Base-by-base conservation (phyloP, 92 coral and sea anemone species). In the Micromussa lordhowensis region DNA sequence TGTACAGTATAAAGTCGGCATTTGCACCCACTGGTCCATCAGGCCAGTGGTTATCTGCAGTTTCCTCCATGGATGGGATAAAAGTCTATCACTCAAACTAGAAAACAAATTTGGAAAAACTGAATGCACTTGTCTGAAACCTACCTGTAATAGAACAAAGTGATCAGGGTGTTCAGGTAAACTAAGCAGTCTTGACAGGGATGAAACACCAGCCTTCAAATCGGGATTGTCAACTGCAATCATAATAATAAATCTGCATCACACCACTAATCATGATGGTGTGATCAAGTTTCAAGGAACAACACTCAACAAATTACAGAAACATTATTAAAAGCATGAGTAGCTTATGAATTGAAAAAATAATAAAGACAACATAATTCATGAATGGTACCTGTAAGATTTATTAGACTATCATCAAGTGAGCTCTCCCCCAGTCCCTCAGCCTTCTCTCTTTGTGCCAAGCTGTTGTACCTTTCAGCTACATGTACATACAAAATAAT, bases 131-230 rank as follows among this genome's bases (percentile, higher is more conserved):
- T 12, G 1, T 76, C 1, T 21, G 32, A 76, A 24, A 24, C 12
- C 6, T 85, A 97, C 99, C 95, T 97, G 98, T 77, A 97, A 83
- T 19, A 95, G 78, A 44, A 97, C 96, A 90, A 92, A 94, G 35
- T 93, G 96, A 87, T 97, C 99, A 24, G 90, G 93, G 48, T 97
- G 99, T 58, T 96, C 93, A 12, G 99, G 99, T 72, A 97, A 78
- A 51, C 89, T 93, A 4, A 97, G 94, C 72, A 96, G 61, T 73
- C 93, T 94, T 48, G 99, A 94, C 69, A 97, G 74, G 24, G 99
- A 97, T 75, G 85, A 53, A 19, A 97, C 94, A 13, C 99, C 98
- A 77, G 98, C 99, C 83, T 96, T 97, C 14, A 97, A 84, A 75
- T 97, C 94, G 15, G 99, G 98, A 86, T 97, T 91, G 85, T 95